Percentiles rank a stretch among this genome's conserved stretches.
Conservation (phyloP, 2,797 vertebrate species). For the Oreonectes daqikongensis region DNA sequence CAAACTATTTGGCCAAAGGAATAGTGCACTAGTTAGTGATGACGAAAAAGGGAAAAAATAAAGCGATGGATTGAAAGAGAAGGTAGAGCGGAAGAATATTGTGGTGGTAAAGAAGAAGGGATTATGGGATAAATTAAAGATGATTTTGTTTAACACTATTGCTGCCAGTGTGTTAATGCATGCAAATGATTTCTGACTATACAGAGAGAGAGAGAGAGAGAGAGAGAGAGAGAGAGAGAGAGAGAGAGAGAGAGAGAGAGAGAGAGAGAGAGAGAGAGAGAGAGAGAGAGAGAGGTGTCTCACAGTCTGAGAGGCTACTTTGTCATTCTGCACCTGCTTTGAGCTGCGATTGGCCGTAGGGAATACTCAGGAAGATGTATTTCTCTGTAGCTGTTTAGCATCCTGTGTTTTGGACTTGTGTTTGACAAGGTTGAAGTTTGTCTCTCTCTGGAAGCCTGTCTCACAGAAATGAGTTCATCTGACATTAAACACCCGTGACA, state of each 20-base stretch:
- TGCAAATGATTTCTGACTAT: constrained; percentile 77
- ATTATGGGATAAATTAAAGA: constrained; percentile 78
- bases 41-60: neutral
- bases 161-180: constrained; percentile 75
- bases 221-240: constrained; percentile 26
- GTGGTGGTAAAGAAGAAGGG: neutral
- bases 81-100: neutral
- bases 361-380: constrained; percentile 39
- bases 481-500: constrained; percentile 12
- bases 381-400: constrained; percentile 46
- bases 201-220: constrained; percentile 18
- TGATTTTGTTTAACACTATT: constrained; percentile 53
- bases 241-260: constrained; percentile 29
- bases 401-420: constrained; percentile 41
- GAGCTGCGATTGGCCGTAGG: constrained; percentile 38
- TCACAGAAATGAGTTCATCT: constrained; percentile 24
- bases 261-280: constrained; percentile 17
- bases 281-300: constrained; percentile 20
- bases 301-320: constrained; percentile 22
- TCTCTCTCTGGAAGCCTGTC: constrained; percentile 24
- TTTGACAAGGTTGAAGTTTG: constrained; percentile 48
- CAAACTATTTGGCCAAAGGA: too few relatives aligned
- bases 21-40: neutral
- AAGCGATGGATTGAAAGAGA: constrained; percentile 16
- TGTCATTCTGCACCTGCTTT: constrained; percentile 56